phyloP scores from a whole-genome alignment of 2,113 vertebrate genomes.

The Scomber japonicus region DNA sequence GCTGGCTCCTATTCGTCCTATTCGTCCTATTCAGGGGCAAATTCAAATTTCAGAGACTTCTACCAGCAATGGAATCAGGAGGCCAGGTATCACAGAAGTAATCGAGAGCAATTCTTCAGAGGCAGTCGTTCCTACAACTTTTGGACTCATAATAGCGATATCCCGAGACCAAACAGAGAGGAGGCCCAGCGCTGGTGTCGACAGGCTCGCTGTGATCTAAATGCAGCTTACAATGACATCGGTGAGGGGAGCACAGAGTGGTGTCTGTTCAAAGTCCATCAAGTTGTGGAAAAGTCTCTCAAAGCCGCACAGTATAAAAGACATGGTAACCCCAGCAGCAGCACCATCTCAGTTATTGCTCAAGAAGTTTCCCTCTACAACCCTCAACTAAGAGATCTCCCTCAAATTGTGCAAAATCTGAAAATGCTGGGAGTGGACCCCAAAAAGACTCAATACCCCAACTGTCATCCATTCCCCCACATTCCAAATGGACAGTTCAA shows the following conservation, averaged over 20 bases:
- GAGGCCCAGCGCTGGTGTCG: conserved; percentile 85
- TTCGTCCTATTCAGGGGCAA: neutral
- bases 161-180: conserved; percentile 68
- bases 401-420: conserved; percentile 66
- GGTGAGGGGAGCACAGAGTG: conserved; percentile 80
- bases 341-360: conserved; percentile 74
- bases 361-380: conserved; percentile 64
- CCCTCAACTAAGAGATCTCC: conserved; percentile 64
- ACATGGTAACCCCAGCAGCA: conserved; percentile 50
- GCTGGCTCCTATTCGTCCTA: neutral
- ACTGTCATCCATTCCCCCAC: conserved; percentile 71
- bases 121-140: conserved; percentile 75
- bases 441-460: conserved; percentile 87
- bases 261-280: conserved; percentile 87
- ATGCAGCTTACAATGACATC: conserved; percentile 75
- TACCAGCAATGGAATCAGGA: conserved; percentile 82
- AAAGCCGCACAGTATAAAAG: conserved; percentile 79
- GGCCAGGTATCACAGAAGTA: conserved; percentile 76
- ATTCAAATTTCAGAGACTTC: conserved; percentile 60
- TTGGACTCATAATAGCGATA: conserved; percentile 70
- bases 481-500: conserved; percentile 83
- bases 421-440: conserved; percentile 77
- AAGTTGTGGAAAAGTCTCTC: conserved; percentile 86
- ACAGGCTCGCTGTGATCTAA: conserved; percentile 86
- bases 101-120: conserved; percentile 65